Conservation (phyloP, 37 sponge, comb jelly and placozoan genomes). For the Oscarella lobularis region DNA sequence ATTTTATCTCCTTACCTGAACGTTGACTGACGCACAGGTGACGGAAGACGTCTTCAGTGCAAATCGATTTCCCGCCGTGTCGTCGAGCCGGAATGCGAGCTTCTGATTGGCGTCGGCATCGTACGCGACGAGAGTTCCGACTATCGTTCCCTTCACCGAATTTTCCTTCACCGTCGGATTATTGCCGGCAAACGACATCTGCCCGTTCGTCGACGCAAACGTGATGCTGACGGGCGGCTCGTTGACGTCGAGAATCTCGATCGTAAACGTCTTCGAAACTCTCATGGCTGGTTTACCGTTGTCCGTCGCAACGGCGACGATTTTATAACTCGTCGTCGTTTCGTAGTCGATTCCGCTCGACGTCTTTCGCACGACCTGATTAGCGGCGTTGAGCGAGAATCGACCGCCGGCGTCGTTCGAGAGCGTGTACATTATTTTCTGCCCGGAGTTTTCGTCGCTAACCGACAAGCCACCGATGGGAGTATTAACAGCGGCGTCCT, state of each 20-base stretch:
- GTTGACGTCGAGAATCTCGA: background rate
- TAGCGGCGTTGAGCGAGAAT: background rate
- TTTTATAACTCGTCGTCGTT: background rate
- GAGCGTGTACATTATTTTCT: slow-evolving; percentile 3
- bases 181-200: slow-evolving; percentile 7
- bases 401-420: slow-evolving; percentile 2
- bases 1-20: too few relatives aligned
- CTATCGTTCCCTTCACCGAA: background rate
- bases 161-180: background rate
- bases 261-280: slow-evolving; percentile 4
- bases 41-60: too few relatives aligned
- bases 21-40: too few relatives aligned
- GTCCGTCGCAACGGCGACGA: background rate
- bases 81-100: background rate
- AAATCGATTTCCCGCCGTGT: background rate
- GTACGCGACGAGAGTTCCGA: slow-evolving; percentile 1
- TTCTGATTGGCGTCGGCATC: background rate
- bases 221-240: background rate
- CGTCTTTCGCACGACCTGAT: background rate
- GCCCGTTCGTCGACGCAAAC: background rate
- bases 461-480: background rate
- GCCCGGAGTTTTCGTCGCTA: background rate
- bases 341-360: background rate
- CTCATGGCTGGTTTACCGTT: background rate
- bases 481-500: background rate